Conservation (phyloP, 1,140 invertebrate genomes). For the Heterodera carotae region DNA sequence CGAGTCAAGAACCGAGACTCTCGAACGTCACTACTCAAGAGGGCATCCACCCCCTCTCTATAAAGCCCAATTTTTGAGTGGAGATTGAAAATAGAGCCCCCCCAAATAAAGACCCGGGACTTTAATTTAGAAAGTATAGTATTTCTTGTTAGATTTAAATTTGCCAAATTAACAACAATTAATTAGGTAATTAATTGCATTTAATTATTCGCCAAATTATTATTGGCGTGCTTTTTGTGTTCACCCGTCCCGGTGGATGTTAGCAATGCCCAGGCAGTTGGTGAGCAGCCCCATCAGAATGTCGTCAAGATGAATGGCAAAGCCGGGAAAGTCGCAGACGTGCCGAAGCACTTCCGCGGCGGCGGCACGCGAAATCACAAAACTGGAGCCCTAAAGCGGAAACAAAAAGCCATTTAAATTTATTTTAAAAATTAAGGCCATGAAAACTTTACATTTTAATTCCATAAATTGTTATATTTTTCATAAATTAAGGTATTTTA, state of each 20-base stretch:
- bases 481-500: too few relatives aligned
- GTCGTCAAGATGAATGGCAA: constrained; percentile 59
- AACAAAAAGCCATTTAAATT: constrained; percentile 1
- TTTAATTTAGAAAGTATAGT: not conserved
- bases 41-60: too few relatives aligned
- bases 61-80: too few relatives aligned
- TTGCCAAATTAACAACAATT: not conserved
- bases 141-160: not conserved
- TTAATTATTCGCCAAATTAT: too few relatives aligned
- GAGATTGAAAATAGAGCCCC: too few relatives aligned
- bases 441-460: too few relatives aligned
- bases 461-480: too few relatives aligned
- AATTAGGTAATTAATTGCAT: not conserved
- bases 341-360: constrained; percentile 47
- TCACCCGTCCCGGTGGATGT: constrained; percentile 61
- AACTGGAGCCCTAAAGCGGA: constrained; percentile 55
- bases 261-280: constrained; percentile 57
- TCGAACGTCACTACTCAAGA: too few relatives aligned
- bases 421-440: too few relatives aligned
- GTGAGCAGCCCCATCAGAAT: constrained; percentile 62
- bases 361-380: constrained; percentile 53
- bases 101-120: too few relatives aligned
- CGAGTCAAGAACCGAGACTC: too few relatives aligned
- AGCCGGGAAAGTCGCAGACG: constrained; percentile 59
- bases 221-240: constrained; percentile 50